Conservation (phyloP, 2,888 invertebrate species). For the Hydroisotoma schaefferi region DNA sequence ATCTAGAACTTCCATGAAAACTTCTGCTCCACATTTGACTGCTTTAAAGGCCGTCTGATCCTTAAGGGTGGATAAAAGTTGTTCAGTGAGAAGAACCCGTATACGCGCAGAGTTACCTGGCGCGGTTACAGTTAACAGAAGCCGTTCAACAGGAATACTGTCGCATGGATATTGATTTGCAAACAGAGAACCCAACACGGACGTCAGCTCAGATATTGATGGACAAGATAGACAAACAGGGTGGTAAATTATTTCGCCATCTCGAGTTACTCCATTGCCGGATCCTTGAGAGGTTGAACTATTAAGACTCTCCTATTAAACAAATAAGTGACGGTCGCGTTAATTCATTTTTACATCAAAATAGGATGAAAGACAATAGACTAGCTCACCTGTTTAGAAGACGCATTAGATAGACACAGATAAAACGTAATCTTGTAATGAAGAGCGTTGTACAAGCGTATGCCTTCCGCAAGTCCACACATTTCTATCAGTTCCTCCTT, state of each 20-base stretch:
- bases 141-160: slow-evolving; percentile 37
- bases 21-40: slow-evolving; percentile 41
- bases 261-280: neutral
- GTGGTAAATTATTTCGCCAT: slow-evolving; percentile 40
- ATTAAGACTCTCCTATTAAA: neutral
- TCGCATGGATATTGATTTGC: slow-evolving; percentile 36
- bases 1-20: slow-evolving; percentile 45
- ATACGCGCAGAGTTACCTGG: slow-evolving; percentile 42
- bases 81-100: slow-evolving; percentile 45
- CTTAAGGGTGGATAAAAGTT: slow-evolving; percentile 45
- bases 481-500: slow-evolving; percentile 91
- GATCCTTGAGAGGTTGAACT: neutral
- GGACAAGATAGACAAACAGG: slow-evolving; percentile 47
- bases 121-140: slow-evolving; percentile 41
- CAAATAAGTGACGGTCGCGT: too few species aligned
- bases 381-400: neutral
- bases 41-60: slow-evolving; percentile 47
- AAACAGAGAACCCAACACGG: slow-evolving; percentile 43
- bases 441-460: slow-evolving; percentile 83
- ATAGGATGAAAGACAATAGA: too few species aligned
- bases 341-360: too few species aligned
- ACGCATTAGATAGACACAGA: slow-evolving; percentile 37
- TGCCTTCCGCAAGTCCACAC: slow-evolving; percentile 90
- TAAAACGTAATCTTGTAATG: slow-evolving; percentile 62
- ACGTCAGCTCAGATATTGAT: slow-evolving; percentile 45